phyloP scores from a whole-genome alignment of 2,888 invertebrate species.

The Drosophila kuntzei region DNA sequence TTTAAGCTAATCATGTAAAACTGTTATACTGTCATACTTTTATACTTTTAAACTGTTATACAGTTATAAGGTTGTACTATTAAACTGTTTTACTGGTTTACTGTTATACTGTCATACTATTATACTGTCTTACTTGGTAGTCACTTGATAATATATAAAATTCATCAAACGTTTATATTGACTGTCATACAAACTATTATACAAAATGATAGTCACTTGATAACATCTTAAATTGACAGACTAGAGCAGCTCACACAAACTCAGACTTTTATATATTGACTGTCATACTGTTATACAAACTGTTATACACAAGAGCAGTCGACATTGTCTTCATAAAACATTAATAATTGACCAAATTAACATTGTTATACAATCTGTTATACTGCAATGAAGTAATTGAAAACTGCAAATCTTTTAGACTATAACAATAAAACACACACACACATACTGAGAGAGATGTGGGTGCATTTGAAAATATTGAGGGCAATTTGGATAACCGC shows the following conservation, averaged over 20 bases:
- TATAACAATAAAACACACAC: not conserved
- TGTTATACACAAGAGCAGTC: not conserved
- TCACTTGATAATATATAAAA: not conserved
- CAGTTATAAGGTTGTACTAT: too few species aligned
- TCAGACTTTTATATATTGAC: not conserved
- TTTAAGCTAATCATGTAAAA: not conserved
- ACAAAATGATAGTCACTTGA: too few species aligned
- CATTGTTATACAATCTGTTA: slow-evolving; percentile 11
- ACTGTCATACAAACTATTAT: too few species aligned
- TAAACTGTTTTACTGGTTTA: too few species aligned
- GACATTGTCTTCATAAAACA: not conserved
- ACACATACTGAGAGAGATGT: not conserved
- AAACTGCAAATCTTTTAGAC: slow-evolving; percentile 5
- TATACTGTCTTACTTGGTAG: not conserved
- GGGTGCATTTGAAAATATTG: slow-evolving; percentile 25
- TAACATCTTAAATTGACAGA: too few species aligned
- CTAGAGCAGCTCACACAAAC: too few species aligned
- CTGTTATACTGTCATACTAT: not conserved
- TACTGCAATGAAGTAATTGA: slow-evolving; percentile 8
- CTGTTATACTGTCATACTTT: slow-evolving; percentile 2
- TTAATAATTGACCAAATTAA: not conserved
- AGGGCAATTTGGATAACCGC: slow-evolving; percentile 27
- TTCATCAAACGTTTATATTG: too few species aligned
- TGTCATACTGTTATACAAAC: not conserved
- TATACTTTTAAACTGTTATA: not conserved